Evolutionary conservation across 2,113 vertebrate species (phyloP).

Genomic region (Ophiodon elongatus): DNA sequence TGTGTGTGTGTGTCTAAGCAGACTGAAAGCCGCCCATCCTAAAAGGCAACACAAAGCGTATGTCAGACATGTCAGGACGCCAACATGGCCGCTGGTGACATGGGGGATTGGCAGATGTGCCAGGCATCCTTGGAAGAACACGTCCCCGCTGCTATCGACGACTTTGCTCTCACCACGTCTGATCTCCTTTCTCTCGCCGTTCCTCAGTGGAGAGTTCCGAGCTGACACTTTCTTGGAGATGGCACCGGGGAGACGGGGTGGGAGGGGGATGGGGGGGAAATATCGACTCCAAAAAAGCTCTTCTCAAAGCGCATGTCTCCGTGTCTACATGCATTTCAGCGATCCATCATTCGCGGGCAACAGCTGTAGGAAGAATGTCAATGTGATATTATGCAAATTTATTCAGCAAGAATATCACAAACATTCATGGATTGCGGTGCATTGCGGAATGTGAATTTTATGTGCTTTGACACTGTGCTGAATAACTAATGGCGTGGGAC

Average conservation of each 20-base stretch:
- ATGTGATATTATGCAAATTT: constrained; percentile 52
- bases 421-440: constrained; percentile 35
- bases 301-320: constrained; percentile 14
- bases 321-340: constrained; percentile 19
- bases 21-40: constrained; percentile 25
- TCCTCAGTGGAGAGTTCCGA: neutral
- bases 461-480: constrained; percentile 48
- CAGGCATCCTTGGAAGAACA: neutral
- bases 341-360: constrained; percentile 47
- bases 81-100: constrained; percentile 28
- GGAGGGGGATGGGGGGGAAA: neutral
- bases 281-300: neutral
- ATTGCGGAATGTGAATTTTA: constrained; percentile 42
- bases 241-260: neutral
- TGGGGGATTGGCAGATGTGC: constrained; percentile 26
- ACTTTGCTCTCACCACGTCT: constrained; percentile 8
- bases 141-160: neutral
- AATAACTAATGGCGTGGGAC: constrained; percentile 50
- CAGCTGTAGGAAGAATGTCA: constrained; percentile 41
- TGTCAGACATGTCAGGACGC: constrained; percentile 29
- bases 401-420: constrained; percentile 42
- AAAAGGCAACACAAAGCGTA: constrained; percentile 42
- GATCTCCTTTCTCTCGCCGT: constrained; percentile 2
- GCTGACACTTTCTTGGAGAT: neutral
- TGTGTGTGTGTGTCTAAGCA: constrained; percentile 7